Conservation (phyloP, 2,888 invertebrate species). For the Mesochorus sp. region DNA sequence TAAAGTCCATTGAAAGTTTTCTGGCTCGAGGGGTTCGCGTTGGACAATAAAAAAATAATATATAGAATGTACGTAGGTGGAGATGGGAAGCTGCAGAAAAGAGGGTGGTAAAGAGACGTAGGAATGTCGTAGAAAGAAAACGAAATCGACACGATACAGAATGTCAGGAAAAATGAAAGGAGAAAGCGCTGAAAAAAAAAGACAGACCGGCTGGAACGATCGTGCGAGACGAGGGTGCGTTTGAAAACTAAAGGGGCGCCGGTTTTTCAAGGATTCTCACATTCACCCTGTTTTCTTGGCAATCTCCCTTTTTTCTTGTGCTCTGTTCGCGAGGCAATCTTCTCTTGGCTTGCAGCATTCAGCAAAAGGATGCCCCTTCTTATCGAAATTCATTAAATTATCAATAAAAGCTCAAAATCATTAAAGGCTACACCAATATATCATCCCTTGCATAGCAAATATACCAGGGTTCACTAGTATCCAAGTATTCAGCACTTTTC, state of each 20-base stretch:
- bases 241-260: slow-evolving; percentile 44
- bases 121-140: slow-evolving; percentile 14
- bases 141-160: slow-evolving; percentile 5
- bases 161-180: neutral
- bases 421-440: too few species aligned
- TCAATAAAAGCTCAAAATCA: too few species aligned
- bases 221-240: slow-evolving; percentile 53
- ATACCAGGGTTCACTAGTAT: too few species aligned
- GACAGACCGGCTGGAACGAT: slow-evolving; percentile 43
- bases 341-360: slow-evolving; percentile 19
- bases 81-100: slow-evolving; percentile 22
- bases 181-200: slow-evolving; percentile 9
- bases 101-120: slow-evolving; percentile 4
- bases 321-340: slow-evolving; percentile 53
- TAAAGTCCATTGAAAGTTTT: slow-evolving; percentile 77
- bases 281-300: slow-evolving; percentile 47
- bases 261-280: slow-evolving; percentile 43
- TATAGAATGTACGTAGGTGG: slow-evolving; percentile 20
- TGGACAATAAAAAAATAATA: slow-evolving; percentile 71
- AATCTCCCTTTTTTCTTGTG: slow-evolving; percentile 19
- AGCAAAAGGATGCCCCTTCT: neutral
- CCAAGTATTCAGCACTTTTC: too few species aligned
- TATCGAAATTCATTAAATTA: too few species aligned
- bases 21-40: slow-evolving; percentile 63
- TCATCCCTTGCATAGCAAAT: too few species aligned